Base-by-base conservation (phyloP, 1,140 invertebrate species). In the Megalonaias nervosa region DNA sequence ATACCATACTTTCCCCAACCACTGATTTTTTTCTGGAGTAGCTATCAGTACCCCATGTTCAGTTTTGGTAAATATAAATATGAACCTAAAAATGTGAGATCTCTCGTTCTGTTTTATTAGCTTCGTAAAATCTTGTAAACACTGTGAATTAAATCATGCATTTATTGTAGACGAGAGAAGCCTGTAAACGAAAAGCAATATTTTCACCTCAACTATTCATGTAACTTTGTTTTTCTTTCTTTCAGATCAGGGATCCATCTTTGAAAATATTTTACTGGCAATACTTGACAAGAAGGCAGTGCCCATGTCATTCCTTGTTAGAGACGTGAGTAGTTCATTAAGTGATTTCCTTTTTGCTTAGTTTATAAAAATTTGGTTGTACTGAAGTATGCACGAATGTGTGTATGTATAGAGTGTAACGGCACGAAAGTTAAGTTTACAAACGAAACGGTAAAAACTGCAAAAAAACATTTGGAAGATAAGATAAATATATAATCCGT, bases 171-270 rank as follows among this genome's bases (percentile, higher is more conserved):
- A 23, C 23, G 0, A 62, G 60, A 62, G 19, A 62, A 11, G 60
- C 19, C 13, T 9, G 6, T n/a, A 62, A 23, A 62, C 19, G 60
- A 9, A 23, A 62, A 62, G 9, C 23, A n/a, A n/a, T 9, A 55
- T 6, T 58, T 19, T 26, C n/a, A 19, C 5, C 6, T 4, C 58
- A 19, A 67, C 26, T 67, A 19, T 67, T 14, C 26, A 23, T 71
- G 70, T 60, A 12, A 21, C 4, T 11, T 48, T 48, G 38, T 6
- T 31, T 11, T 23, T 26, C 6, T n/a, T 66, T 67, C 11, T 57
- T 65, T 38, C 55, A 86, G 87, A 88, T 74, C 83, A 86, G 48
- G 86, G 85, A 4, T 74, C 75, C n/a, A 83, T 82, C 75, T 84
- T 87, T 83, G 82, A 48, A 48, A 48, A 48, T 11, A 48, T 48